These are phyloP conservation scores for Microcaecilia unicolor DNA, from an alignment of 2,797 vertebrate species.

Conservation along the genomic window DNA sequence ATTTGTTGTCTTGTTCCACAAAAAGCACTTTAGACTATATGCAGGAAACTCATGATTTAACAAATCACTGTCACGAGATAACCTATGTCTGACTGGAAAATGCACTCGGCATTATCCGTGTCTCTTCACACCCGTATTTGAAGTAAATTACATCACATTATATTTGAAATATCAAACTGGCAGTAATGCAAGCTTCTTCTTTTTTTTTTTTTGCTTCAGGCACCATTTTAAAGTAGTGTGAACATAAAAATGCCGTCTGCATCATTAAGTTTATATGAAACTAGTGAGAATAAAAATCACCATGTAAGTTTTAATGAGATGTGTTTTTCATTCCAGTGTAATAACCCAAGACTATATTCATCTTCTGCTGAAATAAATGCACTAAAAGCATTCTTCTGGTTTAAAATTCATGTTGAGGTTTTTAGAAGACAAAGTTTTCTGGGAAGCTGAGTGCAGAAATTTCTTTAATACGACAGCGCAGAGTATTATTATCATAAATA, in stretches of 20 bases:
- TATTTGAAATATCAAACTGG: conserved; percentile 77
- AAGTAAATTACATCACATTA: conserved; percentile 75
- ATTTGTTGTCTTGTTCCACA: conserved; percentile 20
- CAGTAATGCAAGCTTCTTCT: conserved; percentile 65
- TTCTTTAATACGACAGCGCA: conserved; percentile 65
- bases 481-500: conserved; percentile 76
- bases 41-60: conserved; percentile 40
- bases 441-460: conserved; percentile 61
- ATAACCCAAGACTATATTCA: conserved; percentile 77
- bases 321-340: conserved; percentile 78
- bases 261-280: conserved; percentile 80
- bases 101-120: conserved; percentile 54
- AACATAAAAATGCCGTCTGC: conserved; percentile 74
- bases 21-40: conserved; percentile 22
- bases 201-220: conserved; percentile 58
- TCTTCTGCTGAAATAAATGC: conserved; percentile 69
- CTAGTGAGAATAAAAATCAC: conserved; percentile 77
- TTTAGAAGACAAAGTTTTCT: conserved; percentile 63
- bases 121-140: conserved; percentile 69
- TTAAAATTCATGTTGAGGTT: conserved; percentile 53
- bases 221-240: conserved; percentile 77
- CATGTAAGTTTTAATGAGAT: conserved; percentile 78
- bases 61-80: conserved; percentile 50
- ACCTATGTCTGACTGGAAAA: conserved; percentile 52
- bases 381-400: conserved; percentile 59